Evolutionary conservation across 2,888 invertebrate species (phyloP).

Genomic region (Acrobasis consociella): DNA sequence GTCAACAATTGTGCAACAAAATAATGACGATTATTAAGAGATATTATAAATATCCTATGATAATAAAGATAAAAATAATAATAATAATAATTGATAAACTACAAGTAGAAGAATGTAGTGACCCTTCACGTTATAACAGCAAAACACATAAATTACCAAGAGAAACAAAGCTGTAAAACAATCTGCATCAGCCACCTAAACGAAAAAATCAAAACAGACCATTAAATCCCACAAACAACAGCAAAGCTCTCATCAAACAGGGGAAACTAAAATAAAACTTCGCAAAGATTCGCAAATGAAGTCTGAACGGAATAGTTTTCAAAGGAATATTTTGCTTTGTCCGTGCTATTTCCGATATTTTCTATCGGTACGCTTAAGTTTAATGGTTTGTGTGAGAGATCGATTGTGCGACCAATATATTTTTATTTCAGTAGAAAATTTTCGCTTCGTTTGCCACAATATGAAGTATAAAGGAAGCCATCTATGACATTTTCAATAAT

Average conservation of each 20-base stretch:
- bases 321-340: conserved; percentile 69
- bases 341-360: conserved; percentile 63
- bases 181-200: neutral
- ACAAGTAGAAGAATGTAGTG: too few relatives aligned
- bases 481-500: too few relatives aligned
- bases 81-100: too few relatives aligned
- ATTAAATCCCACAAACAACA: conserved; percentile 9
- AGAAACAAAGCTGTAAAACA: neutral
- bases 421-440: conserved; percentile 67
- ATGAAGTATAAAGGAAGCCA: conserved; percentile 34
- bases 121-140: too few relatives aligned
- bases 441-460: conserved; percentile 57
- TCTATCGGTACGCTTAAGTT: conserved; percentile 63
- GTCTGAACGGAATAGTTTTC: conserved; percentile 55
- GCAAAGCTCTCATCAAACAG: conserved; percentile 39
- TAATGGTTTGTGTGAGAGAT: conserved; percentile 65
- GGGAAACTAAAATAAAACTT: conserved; percentile 44
- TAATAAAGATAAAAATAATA: too few relatives aligned
- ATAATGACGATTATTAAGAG: too few relatives aligned
- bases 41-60: too few relatives aligned
- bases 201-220: conserved; percentile 19
- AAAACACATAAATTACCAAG: neutral
- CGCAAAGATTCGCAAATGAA: conserved; percentile 54
- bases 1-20: too few relatives aligned
- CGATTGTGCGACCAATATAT: conserved; percentile 66